phyloP scores from a whole-genome alignment of 1,140 invertebrate species.

The Aphaenogaster floridana region DNA sequence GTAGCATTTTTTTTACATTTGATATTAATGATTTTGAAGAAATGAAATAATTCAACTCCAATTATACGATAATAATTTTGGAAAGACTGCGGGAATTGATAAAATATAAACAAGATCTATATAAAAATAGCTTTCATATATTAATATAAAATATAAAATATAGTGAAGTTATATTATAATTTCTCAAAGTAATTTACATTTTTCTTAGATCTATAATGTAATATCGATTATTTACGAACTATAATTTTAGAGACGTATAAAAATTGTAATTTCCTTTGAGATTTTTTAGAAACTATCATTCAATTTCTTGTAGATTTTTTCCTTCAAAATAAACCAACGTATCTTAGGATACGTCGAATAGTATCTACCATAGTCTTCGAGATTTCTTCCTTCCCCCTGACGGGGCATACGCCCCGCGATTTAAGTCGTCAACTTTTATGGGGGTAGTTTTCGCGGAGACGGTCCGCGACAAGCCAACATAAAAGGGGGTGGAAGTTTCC shows the following conservation, averaged over 20 bases:
- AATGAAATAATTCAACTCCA: not conserved
- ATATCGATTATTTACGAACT: not conserved
- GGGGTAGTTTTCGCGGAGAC: slow-evolving; percentile 84
- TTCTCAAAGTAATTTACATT: slow-evolving; percentile 1
- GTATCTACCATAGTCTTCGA: slow-evolving; percentile 71
- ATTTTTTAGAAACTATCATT: not conserved
- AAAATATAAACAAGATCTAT: not conserved
- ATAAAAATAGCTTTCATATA: not conserved
- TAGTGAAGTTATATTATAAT: slow-evolving; percentile 3
- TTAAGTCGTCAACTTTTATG: slow-evolving; percentile 86
- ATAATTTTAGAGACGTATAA: not conserved
- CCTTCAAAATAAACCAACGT: not conserved
- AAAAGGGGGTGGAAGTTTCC: slow-evolving; percentile 81
- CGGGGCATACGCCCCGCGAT: slow-evolving; percentile 83
- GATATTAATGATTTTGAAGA: not conserved
- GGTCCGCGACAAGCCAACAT: slow-evolving; percentile 76
- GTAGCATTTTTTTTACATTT: not conserved
- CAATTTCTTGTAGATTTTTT: not conserved
- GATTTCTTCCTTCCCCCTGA: slow-evolving; percentile 49
- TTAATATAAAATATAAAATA: not conserved
- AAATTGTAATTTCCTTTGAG: not conserved
- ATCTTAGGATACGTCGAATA: slow-evolving; percentile 73
- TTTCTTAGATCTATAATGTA: not conserved
- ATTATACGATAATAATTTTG: not conserved
- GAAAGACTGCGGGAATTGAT: not conserved